A percentile compares a stretch with the other conserved stretches of the same genome.
Conservation (phyloP, 2,888 invertebrate species). For the Diabrotica balteata region DNA sequence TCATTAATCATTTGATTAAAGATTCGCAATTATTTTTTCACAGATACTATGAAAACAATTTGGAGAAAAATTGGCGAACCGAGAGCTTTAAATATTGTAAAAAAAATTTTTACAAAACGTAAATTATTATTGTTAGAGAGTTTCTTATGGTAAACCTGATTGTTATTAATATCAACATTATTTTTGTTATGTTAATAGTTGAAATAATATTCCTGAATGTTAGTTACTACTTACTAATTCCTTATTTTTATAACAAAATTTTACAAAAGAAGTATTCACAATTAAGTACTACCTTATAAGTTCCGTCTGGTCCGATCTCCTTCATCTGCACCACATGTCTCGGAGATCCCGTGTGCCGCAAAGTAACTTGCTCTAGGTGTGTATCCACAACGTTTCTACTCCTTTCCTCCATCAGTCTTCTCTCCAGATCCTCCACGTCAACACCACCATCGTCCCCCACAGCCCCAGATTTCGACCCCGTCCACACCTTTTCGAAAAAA, state of each 20-base stretch:
- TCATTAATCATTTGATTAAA: too few relatives aligned
- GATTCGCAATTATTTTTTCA: too few relatives aligned
- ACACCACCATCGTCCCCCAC: slow-evolving; percentile 42
- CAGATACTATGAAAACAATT: too few relatives aligned
- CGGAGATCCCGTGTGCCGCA: slow-evolving; percentile 65
- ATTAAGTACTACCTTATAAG: slow-evolving; percentile 53
- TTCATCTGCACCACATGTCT: slow-evolving; percentile 45
- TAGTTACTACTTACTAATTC: not conserved
- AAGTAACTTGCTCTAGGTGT: slow-evolving; percentile 67
- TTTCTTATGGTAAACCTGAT: too few relatives aligned
- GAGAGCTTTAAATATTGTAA: too few relatives aligned
- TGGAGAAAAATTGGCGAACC: too few relatives aligned
- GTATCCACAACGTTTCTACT: slow-evolving; percentile 49
- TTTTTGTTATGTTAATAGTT: too few relatives aligned
- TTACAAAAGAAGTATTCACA: slow-evolving; percentile 48
- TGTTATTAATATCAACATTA: too few relatives aligned
- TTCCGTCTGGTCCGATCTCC: slow-evolving; percentile 55
- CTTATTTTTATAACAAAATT: slow-evolving; percentile 5
- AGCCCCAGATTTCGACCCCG: slow-evolving; percentile 59
- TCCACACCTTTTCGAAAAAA: slow-evolving; percentile 83
- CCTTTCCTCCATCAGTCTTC: slow-evolving; percentile 48
- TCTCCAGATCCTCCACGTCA: slow-evolving; percentile 49
- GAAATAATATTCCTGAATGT: too few relatives aligned
- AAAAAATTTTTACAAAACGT: too few relatives aligned
- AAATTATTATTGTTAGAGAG: too few relatives aligned